Percentiles rank a stretch among this genome's conserved stretches.
Evolutionary conservation across 2,113 vertebrate species (phyloP).

Genomic region (Centrocercus urophasianus): DNA sequence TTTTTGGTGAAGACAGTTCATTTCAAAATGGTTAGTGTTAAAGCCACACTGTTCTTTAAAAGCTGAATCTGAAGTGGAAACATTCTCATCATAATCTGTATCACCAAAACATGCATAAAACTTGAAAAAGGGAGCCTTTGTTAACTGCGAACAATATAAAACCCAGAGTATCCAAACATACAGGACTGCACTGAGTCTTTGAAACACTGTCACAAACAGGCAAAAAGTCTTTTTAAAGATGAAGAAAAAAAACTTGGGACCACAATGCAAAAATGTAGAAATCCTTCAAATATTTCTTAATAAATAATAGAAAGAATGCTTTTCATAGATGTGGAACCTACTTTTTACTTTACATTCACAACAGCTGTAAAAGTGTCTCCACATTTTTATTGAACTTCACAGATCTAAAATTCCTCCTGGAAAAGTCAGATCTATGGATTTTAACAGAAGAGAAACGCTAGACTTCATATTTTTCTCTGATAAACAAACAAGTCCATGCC

Average conservation of each 20-base stretch:
- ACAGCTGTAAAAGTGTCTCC: not conserved
- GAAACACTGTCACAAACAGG: not conserved
- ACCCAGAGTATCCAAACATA: not conserved
- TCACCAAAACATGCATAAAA: not conserved
- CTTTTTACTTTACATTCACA: not conserved
- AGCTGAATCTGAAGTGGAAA: not conserved
- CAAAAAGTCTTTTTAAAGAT: no score
- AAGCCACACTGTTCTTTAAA: not conserved
- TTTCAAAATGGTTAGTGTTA: not conserved
- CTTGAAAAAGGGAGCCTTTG: not conserved
- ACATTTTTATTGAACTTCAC: not conserved
- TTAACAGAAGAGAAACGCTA: not conserved
- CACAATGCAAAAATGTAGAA: not conserved
- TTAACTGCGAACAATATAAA: not conserved
- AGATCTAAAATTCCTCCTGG: not conserved
- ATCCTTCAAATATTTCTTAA: not conserved
- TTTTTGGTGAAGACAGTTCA: not conserved
- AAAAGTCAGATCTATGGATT: not conserved
- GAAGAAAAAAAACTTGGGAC: not conserved
- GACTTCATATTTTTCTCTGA: not conserved
- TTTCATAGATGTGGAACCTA: not conserved
- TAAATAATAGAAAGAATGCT: not conserved
- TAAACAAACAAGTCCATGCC: not conserved
- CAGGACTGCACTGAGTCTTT: not conserved
- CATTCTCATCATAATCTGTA: not conserved